These are phyloP conservation scores for Nycticebus coucang DNA, from an alignment of 2,113 vertebrate species.

Conservation along the genomic window DNA sequence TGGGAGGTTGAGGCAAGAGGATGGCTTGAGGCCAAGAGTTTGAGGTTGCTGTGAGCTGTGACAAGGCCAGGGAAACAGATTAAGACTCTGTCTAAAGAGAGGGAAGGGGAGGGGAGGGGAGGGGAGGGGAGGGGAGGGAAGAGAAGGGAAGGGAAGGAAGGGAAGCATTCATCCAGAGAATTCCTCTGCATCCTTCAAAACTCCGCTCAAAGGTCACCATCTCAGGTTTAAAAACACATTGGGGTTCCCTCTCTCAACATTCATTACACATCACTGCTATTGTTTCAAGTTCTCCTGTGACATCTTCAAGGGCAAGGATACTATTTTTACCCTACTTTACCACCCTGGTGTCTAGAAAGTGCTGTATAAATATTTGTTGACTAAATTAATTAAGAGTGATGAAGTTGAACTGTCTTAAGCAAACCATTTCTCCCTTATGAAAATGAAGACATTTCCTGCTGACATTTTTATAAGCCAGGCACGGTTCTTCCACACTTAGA, in stretches of 20 bases:
- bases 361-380: neutral
- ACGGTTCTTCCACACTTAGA: neutral
- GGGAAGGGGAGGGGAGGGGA: too few relatives aligned
- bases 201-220: neutral
- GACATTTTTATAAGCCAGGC: neutral
- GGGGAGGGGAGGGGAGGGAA: too few relatives aligned
- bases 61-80: too few relatives aligned
- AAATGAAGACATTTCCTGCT: conserved; percentile 28
- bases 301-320: neutral
- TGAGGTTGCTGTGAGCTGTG: too few relatives aligned
- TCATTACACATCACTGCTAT: neutral
- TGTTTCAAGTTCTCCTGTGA: neutral
- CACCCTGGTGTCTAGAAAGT: neutral
- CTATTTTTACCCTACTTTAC: neutral
- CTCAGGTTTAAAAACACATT: neutral
- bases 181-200: neutral
- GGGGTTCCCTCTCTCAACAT: neutral
- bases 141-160: too few relatives aligned
- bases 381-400: conserved; percentile 28
- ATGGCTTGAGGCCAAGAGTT: too few relatives aligned
- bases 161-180: neutral
- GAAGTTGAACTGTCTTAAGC: conserved; percentile 15
- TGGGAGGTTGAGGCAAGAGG: too few relatives aligned
- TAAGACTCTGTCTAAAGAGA: too few relatives aligned
- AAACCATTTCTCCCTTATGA: conserved; percentile 26